Evolutionary conservation across 2,797 vertebrate species (phyloP).

Genomic region (Sebastes aleutianus): DNA sequence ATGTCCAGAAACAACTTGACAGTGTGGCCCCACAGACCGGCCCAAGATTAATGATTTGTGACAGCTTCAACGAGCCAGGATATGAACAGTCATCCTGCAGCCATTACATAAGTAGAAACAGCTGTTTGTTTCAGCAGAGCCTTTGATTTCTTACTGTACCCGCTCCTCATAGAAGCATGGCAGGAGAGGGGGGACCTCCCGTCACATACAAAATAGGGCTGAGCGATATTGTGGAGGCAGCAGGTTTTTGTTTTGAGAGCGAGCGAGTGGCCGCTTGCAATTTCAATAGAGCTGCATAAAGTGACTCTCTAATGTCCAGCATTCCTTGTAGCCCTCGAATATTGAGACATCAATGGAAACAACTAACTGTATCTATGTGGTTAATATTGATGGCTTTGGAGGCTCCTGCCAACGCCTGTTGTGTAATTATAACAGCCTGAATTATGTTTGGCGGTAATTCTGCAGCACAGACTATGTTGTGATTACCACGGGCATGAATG

Average conservation of each 20-base stretch:
- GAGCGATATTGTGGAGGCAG: conserved; percentile 37
- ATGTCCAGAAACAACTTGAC: conserved; percentile 75
- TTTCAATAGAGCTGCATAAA: conserved; percentile 31
- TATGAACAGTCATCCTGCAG: conserved; percentile 82
- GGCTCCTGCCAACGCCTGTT: conserved; percentile 63
- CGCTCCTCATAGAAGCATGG: conserved; percentile 34
- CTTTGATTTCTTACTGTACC: conserved; percentile 69
- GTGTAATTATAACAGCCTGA: conserved; percentile 75
- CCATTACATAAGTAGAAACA: conserved; percentile 85
- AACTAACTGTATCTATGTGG: conserved; percentile 36
- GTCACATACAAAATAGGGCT: conserved; percentile 45
- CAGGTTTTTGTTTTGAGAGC: conserved; percentile 5
- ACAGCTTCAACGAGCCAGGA: conserved; percentile 81
- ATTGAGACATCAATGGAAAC: conserved; percentile 43
- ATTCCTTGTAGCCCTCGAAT: conserved; percentile 18
- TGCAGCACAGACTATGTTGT: conserved; percentile 65
- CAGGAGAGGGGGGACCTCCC: conserved; percentile 38
- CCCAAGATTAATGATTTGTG: conserved; percentile 80
- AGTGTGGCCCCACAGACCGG: conserved; percentile 74
- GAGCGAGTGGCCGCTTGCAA: conserved; percentile 1
- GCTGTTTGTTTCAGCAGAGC: conserved; percentile 76
- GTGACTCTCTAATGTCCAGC: conserved; percentile 20
- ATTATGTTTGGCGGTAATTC: conserved; percentile 76
- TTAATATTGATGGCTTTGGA: conserved; percentile 58
- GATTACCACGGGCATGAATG: conserved; percentile 76